These are phyloP conservation scores for Proctacanthus coquilletti DNA, from an alignment of 1,140 invertebrate species.

Conservation along the genomic window DNA sequence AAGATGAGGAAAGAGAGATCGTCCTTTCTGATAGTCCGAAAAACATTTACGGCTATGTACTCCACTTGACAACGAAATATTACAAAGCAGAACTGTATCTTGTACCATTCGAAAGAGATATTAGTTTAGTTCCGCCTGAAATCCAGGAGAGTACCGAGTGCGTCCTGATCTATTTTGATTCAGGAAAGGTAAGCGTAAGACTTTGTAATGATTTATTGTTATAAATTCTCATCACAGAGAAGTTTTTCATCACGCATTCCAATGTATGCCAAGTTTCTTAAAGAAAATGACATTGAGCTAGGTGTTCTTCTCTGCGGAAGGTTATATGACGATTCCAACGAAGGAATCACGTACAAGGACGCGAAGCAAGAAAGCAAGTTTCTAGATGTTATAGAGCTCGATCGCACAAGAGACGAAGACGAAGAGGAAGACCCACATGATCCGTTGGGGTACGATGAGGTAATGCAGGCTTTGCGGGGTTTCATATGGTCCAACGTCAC, in stretches of 20 bases:
- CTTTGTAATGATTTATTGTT: neutral
- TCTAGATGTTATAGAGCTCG: slow-evolving; percentile 7
- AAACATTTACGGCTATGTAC: neutral
- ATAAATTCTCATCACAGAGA: slow-evolving; percentile 1
- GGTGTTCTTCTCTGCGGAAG: slow-evolving; percentile 5
- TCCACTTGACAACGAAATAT: slow-evolving; percentile 5
- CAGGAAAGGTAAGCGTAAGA: slow-evolving; percentile 2
- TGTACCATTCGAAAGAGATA: neutral
- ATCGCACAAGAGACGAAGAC: neutral
- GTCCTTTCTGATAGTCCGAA: neutral
- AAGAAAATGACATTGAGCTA: slow-evolving; percentile 6
- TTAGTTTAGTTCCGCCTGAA: neutral
- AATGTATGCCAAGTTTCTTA: slow-evolving; percentile 2
- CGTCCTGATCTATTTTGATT: slow-evolving; percentile 6
- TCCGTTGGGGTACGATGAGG: slow-evolving; percentile 6
- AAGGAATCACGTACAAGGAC: slow-evolving; percentile 7
- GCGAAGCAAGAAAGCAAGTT: slow-evolving; percentile 1
- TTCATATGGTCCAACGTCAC: slow-evolving; percentile 6
- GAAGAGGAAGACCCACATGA: slow-evolving; percentile 3
- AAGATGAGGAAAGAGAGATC: slow-evolving; percentile 1
- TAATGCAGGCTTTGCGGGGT: slow-evolving; percentile 1
- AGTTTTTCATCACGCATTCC: slow-evolving; percentile 2
- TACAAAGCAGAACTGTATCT: slow-evolving; percentile 5
- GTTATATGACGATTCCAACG: slow-evolving; percentile 4
- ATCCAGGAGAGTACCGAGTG: slow-evolving; percentile 3